Evolutionary conservation across 2,113 vertebrate genomes (phyloP).

Genomic region (Ammodytes dubius): DNA sequence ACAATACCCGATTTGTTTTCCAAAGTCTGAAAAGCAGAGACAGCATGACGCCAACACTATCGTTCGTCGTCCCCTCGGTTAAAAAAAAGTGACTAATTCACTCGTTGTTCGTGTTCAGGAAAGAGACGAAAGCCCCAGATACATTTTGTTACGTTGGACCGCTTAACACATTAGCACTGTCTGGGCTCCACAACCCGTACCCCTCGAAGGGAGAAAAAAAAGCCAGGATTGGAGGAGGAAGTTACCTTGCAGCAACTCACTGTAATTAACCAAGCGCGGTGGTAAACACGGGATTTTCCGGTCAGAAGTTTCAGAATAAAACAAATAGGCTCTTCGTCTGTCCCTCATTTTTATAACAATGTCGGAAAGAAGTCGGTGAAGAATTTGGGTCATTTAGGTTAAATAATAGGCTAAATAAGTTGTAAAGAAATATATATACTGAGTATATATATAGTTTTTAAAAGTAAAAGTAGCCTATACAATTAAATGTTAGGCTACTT

Average conservation of each 20-base stretch:
- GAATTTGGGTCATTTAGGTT: not conserved
- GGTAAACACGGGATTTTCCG: not conserved
- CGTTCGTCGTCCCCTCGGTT: constrained; percentile 31
- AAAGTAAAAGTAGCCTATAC: no score
- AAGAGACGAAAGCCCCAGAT: not conserved
- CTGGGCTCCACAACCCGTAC: constrained; percentile 35
- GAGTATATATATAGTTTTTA: no score
- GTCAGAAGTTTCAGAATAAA: constrained; percentile 54
- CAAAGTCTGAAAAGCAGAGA: constrained; percentile 64
- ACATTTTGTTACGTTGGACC: constrained; percentile 27
- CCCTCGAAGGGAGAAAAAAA: constrained; percentile 41
- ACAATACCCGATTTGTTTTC: constrained; percentile 74
- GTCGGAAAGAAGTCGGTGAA: not conserved
- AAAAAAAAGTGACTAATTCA: constrained; percentile 43
- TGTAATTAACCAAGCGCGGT: constrained; percentile 6
- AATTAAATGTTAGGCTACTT: no score
- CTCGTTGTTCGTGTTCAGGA: not conserved
- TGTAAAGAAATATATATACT: no score
- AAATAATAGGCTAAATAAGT: not conserved
- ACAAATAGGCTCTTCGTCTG: not conserved
- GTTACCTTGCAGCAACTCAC: constrained; percentile 80
- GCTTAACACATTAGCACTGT: constrained; percentile 4
- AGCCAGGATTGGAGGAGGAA: constrained; percentile 82
- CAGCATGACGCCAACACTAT: constrained; percentile 70
- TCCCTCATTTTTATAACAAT: not conserved